Base-by-base conservation (phyloP, 2,888 invertebrate genomes). In the Sphaerophoria taeniata region DNA sequence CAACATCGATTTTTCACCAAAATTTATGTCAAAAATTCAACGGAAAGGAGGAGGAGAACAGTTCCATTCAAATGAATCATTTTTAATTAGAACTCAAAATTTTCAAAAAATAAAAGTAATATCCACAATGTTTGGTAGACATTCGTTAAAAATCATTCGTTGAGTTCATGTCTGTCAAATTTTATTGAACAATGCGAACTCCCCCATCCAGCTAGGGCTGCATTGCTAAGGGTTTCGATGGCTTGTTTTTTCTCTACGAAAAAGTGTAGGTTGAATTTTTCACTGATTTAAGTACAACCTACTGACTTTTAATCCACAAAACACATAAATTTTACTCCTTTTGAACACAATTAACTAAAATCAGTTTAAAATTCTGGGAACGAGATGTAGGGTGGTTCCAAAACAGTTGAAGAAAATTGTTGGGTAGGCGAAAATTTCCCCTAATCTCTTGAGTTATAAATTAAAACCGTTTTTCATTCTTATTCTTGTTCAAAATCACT, bases 1-100 rank as follows among this genome's bases (percentile, higher is more conserved):
- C 7, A 67, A 67, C 73, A 85, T 85, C 85, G 85, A 85, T 85
- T 85, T 84, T 80, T 85, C 76, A 60, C 16, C 53, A 55, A 58
- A 65, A 63, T 39, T 39, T 39, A 71, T 65, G 56, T 33, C 58
- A 16, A 67, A 34, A 58, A 24, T 76, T 63, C 14, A 49, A 67
- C 14, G 24, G 43, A 61, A 49, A 61, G 34, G 56, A 60, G 5
- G 33, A n/a, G 12, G 2, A 34, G 53, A 31, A 39, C 16, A 11
- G 16, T 39, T 11, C 36, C 11, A 14, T 16, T 2, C 24, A 45
- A 39, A 45, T 55, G 65, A 43, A 69, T 71, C 11, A 16, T 3
- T 16, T 4, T 31, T 34, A 14, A 14, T 9, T 11, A 56, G 14
- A 56, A 36, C 24, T 39, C 6, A 12, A 1, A 14, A 6, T 6